A percentile compares a stretch with the other conserved stretches of the same genome.
Evolutionary conservation across 2,888 invertebrate species (phyloP).

Genomic region (Cartodere bifasciata): DNA sequence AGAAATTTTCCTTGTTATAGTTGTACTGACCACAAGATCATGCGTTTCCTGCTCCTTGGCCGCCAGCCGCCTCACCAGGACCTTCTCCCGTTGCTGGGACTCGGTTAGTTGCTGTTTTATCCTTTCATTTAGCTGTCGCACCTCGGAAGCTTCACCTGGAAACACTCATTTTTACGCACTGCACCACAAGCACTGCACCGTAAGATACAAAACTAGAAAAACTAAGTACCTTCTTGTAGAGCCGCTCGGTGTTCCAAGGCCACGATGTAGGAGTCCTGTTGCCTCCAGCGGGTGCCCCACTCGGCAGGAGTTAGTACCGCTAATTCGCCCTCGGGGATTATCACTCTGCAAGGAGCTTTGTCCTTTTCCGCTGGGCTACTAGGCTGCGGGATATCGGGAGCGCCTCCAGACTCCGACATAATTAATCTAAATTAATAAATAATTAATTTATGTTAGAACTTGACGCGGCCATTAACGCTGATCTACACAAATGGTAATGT

Average conservation of each 20-base stretch:
- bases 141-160: conserved; percentile 56
- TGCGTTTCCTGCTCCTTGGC: conserved; percentile 96
- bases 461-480: too few relatives aligned
- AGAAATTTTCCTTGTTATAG: conserved; percentile 20
- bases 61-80: conserved; percentile 80
- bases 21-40: conserved; percentile 77
- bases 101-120: conserved; percentile 72
- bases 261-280: conserved; percentile 65
- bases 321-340: conserved; percentile 51
- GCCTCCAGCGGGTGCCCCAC: conserved; percentile 56
- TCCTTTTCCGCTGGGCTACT: conserved; percentile 39
- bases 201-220: conserved; percentile 23
- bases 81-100: conserved; percentile 81
- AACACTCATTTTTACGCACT: conserved; percentile 22
- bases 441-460: too few relatives aligned
- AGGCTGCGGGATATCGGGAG: conserved; percentile 23
- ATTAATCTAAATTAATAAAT: too few relatives aligned
- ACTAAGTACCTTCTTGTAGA: conserved; percentile 62
- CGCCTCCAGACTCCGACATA: conserved; percentile 26
- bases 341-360: conserved; percentile 41
- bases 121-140: conserved; percentile 68
- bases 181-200: conserved; percentile 25
- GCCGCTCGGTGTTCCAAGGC: conserved; percentile 60
- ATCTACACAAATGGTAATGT: too few relatives aligned
- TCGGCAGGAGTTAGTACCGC: conserved; percentile 50